Evolutionary conservation across 37 sponge, comb jelly and placozoan genomes (phyloP).

Genomic region (Amphimedon queenslandica): DNA sequence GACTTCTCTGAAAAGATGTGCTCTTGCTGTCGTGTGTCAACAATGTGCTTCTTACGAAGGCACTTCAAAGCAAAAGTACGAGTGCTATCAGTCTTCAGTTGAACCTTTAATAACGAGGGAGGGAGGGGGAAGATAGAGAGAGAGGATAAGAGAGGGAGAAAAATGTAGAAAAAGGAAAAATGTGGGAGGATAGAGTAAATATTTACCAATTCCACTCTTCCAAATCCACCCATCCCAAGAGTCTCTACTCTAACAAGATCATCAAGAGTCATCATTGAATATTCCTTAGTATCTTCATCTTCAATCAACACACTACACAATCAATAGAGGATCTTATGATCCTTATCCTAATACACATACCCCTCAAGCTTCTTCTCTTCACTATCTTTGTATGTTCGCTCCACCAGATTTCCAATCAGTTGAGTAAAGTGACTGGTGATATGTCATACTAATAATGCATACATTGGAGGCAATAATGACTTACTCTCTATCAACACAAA

Average conservation of each 20-base stretch:
- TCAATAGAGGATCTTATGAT: background rate
- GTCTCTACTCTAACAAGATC: constrained; percentile 81
- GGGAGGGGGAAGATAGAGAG: background rate
- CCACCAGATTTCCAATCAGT: constrained; percentile 57
- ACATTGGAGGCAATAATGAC: background rate
- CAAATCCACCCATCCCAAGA: constrained; percentile 98
- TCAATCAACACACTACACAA: background rate
- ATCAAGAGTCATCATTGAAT: constrained; percentile 43
- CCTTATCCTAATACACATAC: too few relatives aligned
- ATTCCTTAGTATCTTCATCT: constrained; percentile 52
- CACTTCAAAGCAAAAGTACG: constrained; percentile 95
- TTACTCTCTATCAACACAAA: constrained; percentile 90
- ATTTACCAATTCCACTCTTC: constrained; percentile 94
- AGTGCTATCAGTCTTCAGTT: constrained; percentile 46
- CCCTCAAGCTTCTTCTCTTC: background rate
- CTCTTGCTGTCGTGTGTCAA: constrained; percentile 97
- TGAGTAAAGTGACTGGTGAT: constrained; percentile 54
- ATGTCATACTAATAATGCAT: background rate
- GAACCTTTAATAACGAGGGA: constrained; percentile 35
- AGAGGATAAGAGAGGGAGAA: too few relatives aligned
- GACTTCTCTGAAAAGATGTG: constrained; percentile 96
- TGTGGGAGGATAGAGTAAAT: background rate
- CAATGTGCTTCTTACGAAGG: constrained; percentile 94
- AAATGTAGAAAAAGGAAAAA: too few relatives aligned
- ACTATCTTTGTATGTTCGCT: too few relatives aligned